phyloP scores from a whole-genome alignment of 2,113 vertebrate genomes.

The Thalassarche chlororhynchos region DNA sequence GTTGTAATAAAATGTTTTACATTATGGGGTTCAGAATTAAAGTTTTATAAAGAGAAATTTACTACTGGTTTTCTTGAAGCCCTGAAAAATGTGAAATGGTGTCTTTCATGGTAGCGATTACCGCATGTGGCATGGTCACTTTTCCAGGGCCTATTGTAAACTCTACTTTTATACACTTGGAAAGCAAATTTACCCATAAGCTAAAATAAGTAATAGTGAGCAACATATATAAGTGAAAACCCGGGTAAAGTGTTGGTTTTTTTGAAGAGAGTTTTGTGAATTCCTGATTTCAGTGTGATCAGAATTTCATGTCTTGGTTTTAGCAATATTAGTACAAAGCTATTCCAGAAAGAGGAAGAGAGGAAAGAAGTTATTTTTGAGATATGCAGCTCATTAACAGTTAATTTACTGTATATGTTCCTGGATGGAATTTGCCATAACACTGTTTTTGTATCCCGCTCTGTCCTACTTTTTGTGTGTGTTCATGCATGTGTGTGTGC shows the following conservation, averaged over 20 bases:
- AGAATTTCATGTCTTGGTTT: background rate
- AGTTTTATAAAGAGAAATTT: background rate
- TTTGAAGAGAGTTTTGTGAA: background rate
- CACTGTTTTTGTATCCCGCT: background rate
- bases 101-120: background rate
- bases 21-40: background rate
- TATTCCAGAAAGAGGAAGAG: background rate
- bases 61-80: background rate
- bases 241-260: background rate
- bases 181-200: background rate
- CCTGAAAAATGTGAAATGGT: background rate
- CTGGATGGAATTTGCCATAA: background rate
- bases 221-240: background rate
- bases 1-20: background rate
- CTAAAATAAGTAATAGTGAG: background rate
- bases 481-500: fast-evolving
- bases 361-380: background rate
- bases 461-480: background rate
- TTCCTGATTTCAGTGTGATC: background rate
- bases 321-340: background rate
- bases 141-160: background rate
- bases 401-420: background rate
- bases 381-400: background rate
- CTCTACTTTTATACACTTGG: background rate
- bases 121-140: background rate